phyloP scores from a whole-genome alignment of 2,888 invertebrate genomes.

The Napeogenes sylphis region DNA sequence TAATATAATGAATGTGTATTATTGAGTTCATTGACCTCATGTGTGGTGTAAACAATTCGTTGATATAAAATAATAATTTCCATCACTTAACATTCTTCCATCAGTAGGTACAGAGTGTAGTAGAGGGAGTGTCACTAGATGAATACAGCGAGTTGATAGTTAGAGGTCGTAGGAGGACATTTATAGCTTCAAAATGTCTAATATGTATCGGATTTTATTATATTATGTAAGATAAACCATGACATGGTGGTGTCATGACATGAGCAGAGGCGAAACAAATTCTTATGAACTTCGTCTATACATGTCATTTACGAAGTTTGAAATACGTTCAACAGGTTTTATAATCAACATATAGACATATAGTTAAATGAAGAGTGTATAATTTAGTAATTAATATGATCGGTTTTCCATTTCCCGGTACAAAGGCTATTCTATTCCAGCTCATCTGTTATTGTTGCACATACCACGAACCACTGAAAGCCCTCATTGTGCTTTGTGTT shows the following conservation, averaged over 20 bases:
- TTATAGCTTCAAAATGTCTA: slow-evolving; percentile 8
- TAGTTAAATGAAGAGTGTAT: no score
- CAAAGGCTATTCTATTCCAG: slow-evolving; percentile 31
- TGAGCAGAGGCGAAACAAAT: no score
- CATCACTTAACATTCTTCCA: no score
- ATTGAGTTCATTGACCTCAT: no score
- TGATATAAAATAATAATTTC: no score
- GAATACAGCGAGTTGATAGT: not conserved
- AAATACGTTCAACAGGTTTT: no score
- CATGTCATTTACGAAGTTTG: no score
- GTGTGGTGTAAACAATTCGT: no score
- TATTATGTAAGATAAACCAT: not conserved
- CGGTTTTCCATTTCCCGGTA: slow-evolving; percentile 22
- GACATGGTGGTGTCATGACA: no score
- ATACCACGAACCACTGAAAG: slow-evolving; percentile 44
- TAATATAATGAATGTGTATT: not conserved
- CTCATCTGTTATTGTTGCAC: slow-evolving; percentile 57
- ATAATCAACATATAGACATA: no score
- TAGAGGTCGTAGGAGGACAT: slow-evolving; percentile 9
- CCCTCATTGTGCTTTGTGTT: slow-evolving; percentile 49
- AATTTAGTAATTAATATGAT: slow-evolving; percentile 15
- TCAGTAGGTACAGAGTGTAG: not conserved
- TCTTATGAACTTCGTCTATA: no score
- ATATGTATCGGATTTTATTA: slow-evolving; percentile 2
- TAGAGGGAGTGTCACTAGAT: not conserved